Evolutionary conservation across 2,113 vertebrate genomes (phyloP), one percentile per base, ranked within the genome.

Genomic region (Acinonyx jubatus): DNA sequence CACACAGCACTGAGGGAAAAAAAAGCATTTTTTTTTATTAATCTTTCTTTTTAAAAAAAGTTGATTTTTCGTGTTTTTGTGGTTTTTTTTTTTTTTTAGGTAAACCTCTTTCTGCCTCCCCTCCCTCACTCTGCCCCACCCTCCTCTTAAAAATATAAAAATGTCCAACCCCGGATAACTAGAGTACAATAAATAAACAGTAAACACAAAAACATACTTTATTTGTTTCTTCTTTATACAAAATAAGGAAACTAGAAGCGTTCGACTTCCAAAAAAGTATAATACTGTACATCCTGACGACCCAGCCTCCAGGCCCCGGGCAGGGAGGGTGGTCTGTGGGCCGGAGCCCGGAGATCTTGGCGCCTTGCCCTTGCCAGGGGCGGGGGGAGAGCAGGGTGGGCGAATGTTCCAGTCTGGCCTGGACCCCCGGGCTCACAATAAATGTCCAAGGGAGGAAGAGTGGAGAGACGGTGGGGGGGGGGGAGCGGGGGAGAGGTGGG

Each of bases 171-270:
- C 98, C 96, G 29, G 96, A 84, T 98, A 98, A 99, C 98, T 98
- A 98, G 98, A 98, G 97, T 99, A 99, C 98, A 98, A 99, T 99
- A 99, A 99, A 99, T 99, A 99, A 98, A 98, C 99, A 99, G 98
- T 98, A 99, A 99, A 99, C 99, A 99, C 99, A 99, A 99, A 98
- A 99, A 98, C 99, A 98, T 99, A 99, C 98, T 99, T 99, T 99
- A 99, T 99, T 99, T 99, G 98, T 98, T 99, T 99, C 98, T 99
- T 98, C 99, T 99, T 99, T 99, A 99, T 99, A 99, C 99, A 99
- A 99, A 99, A 99, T 99, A 99, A 99, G 98, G 99, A 99, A 99
- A 98, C 98, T 99, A 99, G 99, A 99, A 99, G 99, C 98, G 97
- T 97, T 92, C 97, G 73, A 98, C 98, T 98, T 98, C 98, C 98